Evolutionary conservation across 2,888 invertebrate genomes (phyloP), one percentile per base, ranked within the genome.

Genomic region (Drosophila multiciliata): DNA sequence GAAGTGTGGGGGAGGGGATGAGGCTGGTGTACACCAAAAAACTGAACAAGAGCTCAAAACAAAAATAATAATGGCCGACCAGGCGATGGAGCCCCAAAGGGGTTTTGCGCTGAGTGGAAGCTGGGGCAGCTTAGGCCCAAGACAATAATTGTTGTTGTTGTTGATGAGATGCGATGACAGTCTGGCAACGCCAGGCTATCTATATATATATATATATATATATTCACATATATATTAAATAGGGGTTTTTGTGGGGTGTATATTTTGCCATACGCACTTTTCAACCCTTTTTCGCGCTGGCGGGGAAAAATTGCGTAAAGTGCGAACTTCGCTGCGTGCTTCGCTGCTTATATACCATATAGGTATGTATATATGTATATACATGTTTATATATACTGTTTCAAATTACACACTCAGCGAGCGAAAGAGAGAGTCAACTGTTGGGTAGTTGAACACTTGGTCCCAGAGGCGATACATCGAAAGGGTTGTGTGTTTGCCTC

Each of bases 241-340:
- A 64, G 57, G 50, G 50, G 63, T 68, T 45, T 23, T 45, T 45
- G 45, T 68, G 75, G 86, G 73, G 75, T 80, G 82, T 76, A 69
- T 68, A 62, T 66, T 53, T 52, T 33, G 67, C 75, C 82, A 78
- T 66, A 87, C 88, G 88, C 88, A 87, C 86, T 83, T 82, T 88
- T 83, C 86, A 88, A 85, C 86, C 88, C 86, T 88, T 87, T 77
- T 88, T 83, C 60, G 83, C 78, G 82, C 82, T 75, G 87, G 87
- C 87, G 87, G 89, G 89, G 87, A 82, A 84, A 82, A 82, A 79
- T 80, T 87, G 87, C 87, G 87, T 88, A 83, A 88, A 88, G 82
- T 86, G 88, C 88, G 76, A 88, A 86, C 78, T 80, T 67, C 78
- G 36, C 61, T 69, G 73, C 55, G 61, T 79, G 70, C 54, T 69